Evolutionary conservation across 2,888 invertebrate species (phyloP).

Genomic region (Yponomeuta malinellus): DNA sequence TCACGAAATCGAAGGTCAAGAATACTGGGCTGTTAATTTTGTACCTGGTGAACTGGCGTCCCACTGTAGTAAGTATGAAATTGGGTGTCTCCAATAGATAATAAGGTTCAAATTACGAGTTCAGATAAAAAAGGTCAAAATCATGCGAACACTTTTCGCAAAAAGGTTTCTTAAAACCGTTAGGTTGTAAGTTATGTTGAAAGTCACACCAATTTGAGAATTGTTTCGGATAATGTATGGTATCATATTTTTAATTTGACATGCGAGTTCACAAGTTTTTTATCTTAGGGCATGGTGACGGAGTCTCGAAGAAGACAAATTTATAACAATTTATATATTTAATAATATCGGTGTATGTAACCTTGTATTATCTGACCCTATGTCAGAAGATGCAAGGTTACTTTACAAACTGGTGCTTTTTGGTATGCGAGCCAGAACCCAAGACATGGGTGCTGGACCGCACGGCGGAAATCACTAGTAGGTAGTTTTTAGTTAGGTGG

Average conservation of each 20-base stretch:
- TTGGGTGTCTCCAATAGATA: conserved; percentile 22
- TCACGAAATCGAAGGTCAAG: background rate
- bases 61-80: conserved; percentile 33
- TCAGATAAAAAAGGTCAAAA: background rate
- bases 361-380: too few relatives aligned
- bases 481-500: too few relatives aligned
- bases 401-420: too few relatives aligned
- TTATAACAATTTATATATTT: too few relatives aligned
- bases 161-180: background rate
- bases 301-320: too few relatives aligned
- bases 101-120: conserved; percentile 51
- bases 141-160: background rate
- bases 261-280: background rate
- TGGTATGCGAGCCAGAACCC: too few relatives aligned
- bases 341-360: too few relatives aligned
- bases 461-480: too few relatives aligned
- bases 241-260: background rate
- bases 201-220: conserved; percentile 60
- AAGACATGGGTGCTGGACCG: too few relatives aligned
- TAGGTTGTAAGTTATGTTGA: conserved; percentile 27
- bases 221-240: conserved; percentile 21
- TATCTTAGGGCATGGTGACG: background rate
- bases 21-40: background rate
- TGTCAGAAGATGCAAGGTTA: too few relatives aligned
- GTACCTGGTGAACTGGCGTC: conserved; percentile 27